Percentiles rank a stretch among this genome's conserved stretches.
Conservation (phyloP, 2,113 vertebrate species). For the Charina bottae region DNA sequence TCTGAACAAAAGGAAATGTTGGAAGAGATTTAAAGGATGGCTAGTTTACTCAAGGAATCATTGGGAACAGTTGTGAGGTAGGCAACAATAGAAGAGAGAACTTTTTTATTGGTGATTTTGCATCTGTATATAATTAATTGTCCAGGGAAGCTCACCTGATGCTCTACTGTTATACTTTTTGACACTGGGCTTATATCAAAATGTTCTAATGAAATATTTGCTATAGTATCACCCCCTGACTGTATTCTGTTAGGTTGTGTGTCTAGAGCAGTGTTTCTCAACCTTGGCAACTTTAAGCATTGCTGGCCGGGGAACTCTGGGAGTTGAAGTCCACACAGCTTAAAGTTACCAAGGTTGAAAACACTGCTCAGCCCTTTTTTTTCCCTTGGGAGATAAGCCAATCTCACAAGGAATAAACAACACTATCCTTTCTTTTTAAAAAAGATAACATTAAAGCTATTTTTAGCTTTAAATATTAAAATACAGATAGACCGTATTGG, state of each 20-base stretch:
- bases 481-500: neutral
- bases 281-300: too few species aligned
- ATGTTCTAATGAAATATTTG: neutral
- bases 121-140: neutral
- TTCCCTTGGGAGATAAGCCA: neutral
- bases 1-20: neutral
- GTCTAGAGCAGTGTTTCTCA: neutral
- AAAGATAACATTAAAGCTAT: neutral
- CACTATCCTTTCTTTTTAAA: neutral
- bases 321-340: too few species aligned
- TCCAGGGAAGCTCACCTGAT: too few species aligned
- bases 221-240: neutral
- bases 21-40: neutral
- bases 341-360: too few species aligned
- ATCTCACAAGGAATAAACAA: neutral
- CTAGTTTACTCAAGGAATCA: neutral
- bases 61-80: neutral
- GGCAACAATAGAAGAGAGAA: neutral
- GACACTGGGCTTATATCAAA: neutral
- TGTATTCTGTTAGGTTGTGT: neutral
- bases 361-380: too few species aligned
- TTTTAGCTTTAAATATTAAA: neutral
- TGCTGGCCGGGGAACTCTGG: too few species aligned
- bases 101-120: too few species aligned
- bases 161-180: neutral